A percentile compares a stretch with the other conserved stretches of the same genome.
Evolutionary conservation across 2,797 vertebrate species (phyloP).

Genomic region (Dromococcyx pavoninus): DNA sequence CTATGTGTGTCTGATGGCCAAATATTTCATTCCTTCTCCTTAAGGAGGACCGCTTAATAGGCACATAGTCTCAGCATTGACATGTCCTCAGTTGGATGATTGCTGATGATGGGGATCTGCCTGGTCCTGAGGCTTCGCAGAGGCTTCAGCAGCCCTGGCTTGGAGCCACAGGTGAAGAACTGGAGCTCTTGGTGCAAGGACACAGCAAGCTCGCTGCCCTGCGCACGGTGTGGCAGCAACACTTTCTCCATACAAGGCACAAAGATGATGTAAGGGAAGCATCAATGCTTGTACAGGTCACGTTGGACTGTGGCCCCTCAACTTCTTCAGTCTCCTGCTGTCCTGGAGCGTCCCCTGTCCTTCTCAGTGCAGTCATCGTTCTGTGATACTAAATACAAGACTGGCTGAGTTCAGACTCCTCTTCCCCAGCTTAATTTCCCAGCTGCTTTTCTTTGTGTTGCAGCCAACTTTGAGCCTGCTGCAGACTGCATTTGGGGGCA

Average conservation of each 20-base stretch:
- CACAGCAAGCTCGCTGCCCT: neutral
- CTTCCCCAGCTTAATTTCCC: neutral
- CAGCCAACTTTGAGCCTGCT: neutral
- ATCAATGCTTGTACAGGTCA: neutral
- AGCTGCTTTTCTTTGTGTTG: neutral
- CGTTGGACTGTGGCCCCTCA: neutral
- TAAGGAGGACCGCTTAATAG: neutral
- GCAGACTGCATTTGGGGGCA: neutral
- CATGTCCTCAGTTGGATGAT: neutral
- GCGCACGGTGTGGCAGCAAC: accelerated
- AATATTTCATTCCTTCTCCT: neutral
- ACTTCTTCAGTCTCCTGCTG: neutral
- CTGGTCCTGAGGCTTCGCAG: neutral
- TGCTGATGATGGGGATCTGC: neutral
- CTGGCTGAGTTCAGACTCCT: neutral
- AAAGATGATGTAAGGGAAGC: neutral
- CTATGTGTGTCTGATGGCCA: neutral
- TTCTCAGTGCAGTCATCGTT: neutral
- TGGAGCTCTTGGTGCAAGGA: neutral
- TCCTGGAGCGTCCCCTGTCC: neutral
- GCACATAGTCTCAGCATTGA: neutral
- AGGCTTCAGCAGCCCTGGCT: neutral
- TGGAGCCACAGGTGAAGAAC: neutral
- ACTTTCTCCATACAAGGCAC: neutral
- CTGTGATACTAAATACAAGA: neutral